These are phyloP conservation scores for Tychaedon coryphoeus DNA, from an alignment of 2,113 vertebrate species.

Conservation along the genomic window DNA sequence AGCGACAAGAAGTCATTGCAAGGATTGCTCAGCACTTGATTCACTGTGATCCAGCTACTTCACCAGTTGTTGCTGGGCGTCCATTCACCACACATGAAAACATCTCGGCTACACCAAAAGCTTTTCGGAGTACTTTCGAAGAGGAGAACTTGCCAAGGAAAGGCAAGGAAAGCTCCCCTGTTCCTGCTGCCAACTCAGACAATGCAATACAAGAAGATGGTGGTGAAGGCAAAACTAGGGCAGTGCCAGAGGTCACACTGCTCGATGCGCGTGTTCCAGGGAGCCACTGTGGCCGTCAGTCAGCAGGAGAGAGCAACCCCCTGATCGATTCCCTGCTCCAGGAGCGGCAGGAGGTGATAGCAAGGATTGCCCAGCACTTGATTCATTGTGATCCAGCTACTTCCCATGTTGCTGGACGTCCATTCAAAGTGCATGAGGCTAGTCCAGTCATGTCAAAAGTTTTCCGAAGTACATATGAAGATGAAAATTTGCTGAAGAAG, in stretches of 20 bases:
- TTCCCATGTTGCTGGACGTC: constrained; percentile 75
- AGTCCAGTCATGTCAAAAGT: constrained; percentile 76
- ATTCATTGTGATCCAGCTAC: constrained; percentile 89
- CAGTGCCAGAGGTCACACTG: constrained; percentile 22
- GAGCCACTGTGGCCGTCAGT: constrained; percentile 62
- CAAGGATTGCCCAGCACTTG: constrained; percentile 92
- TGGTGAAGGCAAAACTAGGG: constrained; percentile 59
- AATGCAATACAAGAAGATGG: constrained; percentile 65
- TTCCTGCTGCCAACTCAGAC: constrained; percentile 12
- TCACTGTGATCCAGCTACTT: constrained; percentile 89
- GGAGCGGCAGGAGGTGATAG: constrained; percentile 94
- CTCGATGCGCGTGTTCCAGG: constrained; percentile 51
- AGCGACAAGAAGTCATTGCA: constrained; percentile 95
- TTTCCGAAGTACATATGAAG: constrained; percentile 78
- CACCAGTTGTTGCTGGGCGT: constrained; percentile 79
- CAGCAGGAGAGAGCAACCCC: constrained; percentile 81
- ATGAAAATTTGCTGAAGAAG: constrained; percentile 80
- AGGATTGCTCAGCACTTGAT: constrained; percentile 95
- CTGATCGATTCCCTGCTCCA: constrained; percentile 92
- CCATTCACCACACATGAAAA: constrained; percentile 76
- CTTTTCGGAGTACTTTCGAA: constrained; percentile 74
- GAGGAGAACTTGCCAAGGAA: constrained; percentile 79
- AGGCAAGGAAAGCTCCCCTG: constrained; percentile 78
- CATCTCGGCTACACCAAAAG: constrained; percentile 72
- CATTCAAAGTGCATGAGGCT: constrained; percentile 73